These are phyloP conservation scores for Sialis lutaria DNA, from an alignment of 2,888 invertebrate species.

Conservation along the genomic window DNA sequence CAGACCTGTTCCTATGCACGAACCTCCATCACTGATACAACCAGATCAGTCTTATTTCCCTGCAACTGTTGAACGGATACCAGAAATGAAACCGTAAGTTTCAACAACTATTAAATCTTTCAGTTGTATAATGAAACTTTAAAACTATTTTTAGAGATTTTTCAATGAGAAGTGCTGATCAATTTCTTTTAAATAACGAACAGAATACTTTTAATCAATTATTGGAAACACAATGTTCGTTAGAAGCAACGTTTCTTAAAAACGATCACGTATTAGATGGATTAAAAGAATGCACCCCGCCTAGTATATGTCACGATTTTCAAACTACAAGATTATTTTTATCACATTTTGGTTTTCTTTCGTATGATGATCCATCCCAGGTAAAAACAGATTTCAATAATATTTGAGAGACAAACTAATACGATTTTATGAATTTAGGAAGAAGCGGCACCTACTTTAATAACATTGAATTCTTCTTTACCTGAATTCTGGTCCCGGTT, in stretches of 20 bases:
- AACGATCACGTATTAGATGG: slow-evolving; percentile 8
- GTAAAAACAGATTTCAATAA: slow-evolving; percentile 14
- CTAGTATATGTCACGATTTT: slow-evolving; percentile 75
- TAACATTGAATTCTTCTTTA: slow-evolving; percentile 50
- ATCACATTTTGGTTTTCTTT: slow-evolving; percentile 87
- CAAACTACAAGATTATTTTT: slow-evolving; percentile 89
- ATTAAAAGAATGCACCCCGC: slow-evolving; percentile 59
- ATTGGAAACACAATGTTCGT: slow-evolving; percentile 48
- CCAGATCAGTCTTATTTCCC: slow-evolving; percentile 62
- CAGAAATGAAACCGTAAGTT: slow-evolving; percentile 63
- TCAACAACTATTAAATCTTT: not conserved
- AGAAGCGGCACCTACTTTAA: slow-evolving; percentile 34
- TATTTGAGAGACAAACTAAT: not conserved
- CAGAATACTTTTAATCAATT: slow-evolving; percentile 52
- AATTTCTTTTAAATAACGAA: slow-evolving; percentile 16
- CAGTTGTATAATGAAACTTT: not conserved
- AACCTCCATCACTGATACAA: slow-evolving; percentile 45
- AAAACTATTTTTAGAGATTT: not conserved
- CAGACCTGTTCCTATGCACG: slow-evolving; percentile 61
- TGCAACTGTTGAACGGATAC: slow-evolving; percentile 60
- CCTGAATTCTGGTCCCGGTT: slow-evolving; percentile 64
- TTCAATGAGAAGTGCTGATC: not conserved
- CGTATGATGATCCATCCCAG: slow-evolving; percentile 32
- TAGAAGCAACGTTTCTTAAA: slow-evolving; percentile 13
- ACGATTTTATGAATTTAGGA: slow-evolving; percentile 17